Conservation (phyloP, 2,113 vertebrate genomes). For the Bufo bufo region DNA sequence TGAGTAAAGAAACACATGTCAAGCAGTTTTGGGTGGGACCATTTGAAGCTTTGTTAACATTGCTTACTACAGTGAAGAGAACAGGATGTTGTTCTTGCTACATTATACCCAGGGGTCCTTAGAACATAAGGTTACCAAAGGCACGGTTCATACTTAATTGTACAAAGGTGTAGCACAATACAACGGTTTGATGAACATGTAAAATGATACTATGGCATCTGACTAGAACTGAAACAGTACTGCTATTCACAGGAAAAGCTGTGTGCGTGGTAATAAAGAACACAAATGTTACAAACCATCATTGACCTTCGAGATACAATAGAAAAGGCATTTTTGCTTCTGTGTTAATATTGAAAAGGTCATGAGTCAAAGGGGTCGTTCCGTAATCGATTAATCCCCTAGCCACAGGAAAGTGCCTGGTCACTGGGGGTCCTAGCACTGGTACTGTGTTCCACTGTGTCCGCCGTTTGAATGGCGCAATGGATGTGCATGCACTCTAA, state of each 20-base stretch:
- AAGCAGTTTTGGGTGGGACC: constrained; percentile 13
- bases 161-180: not conserved
- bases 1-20: constrained; percentile 27
- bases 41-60: not conserved
- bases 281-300: not conserved
- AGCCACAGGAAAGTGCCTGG: no score
- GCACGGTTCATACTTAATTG: not conserved
- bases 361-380: not conserved
- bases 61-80: constrained; percentile 30
- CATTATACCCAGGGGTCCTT: not conserved
- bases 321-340: not conserved
- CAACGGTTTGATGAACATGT: not conserved
- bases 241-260: not conserved
- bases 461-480: no score
- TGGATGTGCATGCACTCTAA: not conserved
- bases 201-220: not conserved
- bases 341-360: not conserved
- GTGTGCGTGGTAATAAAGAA: not conserved
- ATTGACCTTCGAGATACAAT: not conserved
- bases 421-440: no score
- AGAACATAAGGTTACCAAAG: constrained; percentile 21
- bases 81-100: constrained; percentile 33
- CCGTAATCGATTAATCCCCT: no score
- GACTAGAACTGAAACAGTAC: constrained; percentile 11
- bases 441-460: no score